phyloP scores from a whole-genome alignment of 2,888 invertebrate genomes.

The Dermolepida albohirtum region DNA sequence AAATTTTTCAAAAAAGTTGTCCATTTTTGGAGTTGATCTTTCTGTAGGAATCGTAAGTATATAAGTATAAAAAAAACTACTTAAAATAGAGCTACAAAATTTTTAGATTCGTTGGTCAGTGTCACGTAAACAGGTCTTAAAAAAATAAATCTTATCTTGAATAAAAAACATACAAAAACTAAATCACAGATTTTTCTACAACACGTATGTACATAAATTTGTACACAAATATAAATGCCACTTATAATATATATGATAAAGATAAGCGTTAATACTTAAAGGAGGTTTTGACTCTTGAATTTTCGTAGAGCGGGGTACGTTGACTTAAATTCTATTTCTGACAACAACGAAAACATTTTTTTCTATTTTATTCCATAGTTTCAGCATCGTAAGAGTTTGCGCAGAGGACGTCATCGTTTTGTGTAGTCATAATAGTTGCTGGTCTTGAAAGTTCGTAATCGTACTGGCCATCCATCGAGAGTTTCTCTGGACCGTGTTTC shows the following conservation, averaged over 20 bases:
- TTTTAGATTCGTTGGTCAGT: constrained; percentile 30
- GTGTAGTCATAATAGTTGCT: constrained; percentile 65
- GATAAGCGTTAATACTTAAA: no score
- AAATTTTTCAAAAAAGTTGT: not conserved
- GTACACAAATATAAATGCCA: constrained; percentile 2
- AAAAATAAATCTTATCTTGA: constrained; percentile 8
- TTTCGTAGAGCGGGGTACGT: no score
- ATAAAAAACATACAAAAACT: constrained; percentile 20
- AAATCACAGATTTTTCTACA: constrained; percentile 24
- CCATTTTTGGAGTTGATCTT: no score
- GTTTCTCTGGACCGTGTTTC: constrained; percentile 71
- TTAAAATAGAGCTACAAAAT: not conserved
- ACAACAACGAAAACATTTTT: not conserved
- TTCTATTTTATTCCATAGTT: constrained; percentile 18
- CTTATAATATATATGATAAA: constrained; percentile 1
- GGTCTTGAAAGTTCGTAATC: constrained; percentile 63
- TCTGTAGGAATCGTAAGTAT: no score
- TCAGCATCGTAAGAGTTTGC: constrained; percentile 46
- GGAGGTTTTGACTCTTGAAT: no score
- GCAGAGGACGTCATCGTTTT: constrained; percentile 65
- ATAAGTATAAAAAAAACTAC: no score
- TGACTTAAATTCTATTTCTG: no score
- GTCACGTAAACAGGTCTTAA: not conserved
- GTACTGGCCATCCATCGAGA: constrained; percentile 69
- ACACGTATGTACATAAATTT: not conserved